Base-by-base conservation (phyloP, 2,888 invertebrate species). In the Actias luna region DNA sequence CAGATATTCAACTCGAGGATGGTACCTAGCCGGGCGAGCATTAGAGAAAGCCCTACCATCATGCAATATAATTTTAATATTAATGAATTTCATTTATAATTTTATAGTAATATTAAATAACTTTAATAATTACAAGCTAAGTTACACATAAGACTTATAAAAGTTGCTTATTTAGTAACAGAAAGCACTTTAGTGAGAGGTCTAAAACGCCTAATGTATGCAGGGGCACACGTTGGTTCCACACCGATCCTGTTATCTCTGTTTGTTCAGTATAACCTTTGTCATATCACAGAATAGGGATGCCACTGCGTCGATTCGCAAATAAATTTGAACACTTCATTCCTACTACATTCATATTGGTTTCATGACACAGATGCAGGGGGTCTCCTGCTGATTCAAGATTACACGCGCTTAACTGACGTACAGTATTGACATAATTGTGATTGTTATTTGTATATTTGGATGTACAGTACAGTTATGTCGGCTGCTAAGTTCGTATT, bases 141-240 rank as follows among this genome's bases (percentile, higher is more conserved):
- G 46, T 46, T 46, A 55, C 52, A 55, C 52, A 27, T 14, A 29
- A 27, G 29, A 29, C 29, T 55, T 16, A 29, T n/a, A 50, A 55
- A 52, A n/a, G 16, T n/a, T 29, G 29, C 29, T 27, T 55, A 55
- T 60, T 58, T 50, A 63, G 58, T 58, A 60, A n/a, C 18, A 63
- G 58, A 60, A 25, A 33, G 27, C 29, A 39, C 61, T 61, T 64
- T 60, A 60, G 64, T 63, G 59, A 62, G 63, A 61, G 63, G 59
- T 68, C 63, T 72, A 67, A 73, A 61, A 60, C 64, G 66, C 66
- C 73, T 74, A 82, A 78, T 75, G 71, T 84, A 87, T 87, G 86
- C 86, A 74, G 61, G 75, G 84, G 77, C 87, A 87, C 84, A 83
- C 73, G 69, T 64, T 65, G 42, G 64, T 63, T 66, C 67, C 70